phyloP scores from a whole-genome alignment of 2,113 vertebrate species.

The Microcebus jonahi region DNA sequence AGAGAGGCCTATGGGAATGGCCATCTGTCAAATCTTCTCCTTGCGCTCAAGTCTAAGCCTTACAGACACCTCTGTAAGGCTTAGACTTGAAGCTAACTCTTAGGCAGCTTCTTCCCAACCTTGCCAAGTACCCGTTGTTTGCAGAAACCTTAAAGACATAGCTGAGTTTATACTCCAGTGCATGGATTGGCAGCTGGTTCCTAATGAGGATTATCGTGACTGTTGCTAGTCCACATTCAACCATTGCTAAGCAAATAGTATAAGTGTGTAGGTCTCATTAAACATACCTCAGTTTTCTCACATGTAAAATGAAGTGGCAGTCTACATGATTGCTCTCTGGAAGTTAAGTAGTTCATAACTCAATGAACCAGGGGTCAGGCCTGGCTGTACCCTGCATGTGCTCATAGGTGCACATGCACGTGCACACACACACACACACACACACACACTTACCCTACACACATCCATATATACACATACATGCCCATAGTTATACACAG shows the following conservation, averaged over 20 bases:
- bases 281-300: slow-evolving; percentile 32
- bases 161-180: slow-evolving; percentile 68
- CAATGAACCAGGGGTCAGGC: background rate
- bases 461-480: background rate
- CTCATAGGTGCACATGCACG: background rate
- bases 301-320: background rate
- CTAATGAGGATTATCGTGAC: slow-evolving; percentile 65
- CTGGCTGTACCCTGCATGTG: background rate
- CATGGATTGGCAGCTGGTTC: slow-evolving; percentile 66
- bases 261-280: slow-evolving; percentile 50
- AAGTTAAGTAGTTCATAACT: background rate
- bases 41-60: slow-evolving; percentile 63
- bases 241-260: background rate
- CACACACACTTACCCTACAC: background rate
- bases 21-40: background rate
- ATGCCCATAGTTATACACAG: background rate
- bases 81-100: slow-evolving; percentile 74
- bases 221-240: slow-evolving; percentile 47
- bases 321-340: slow-evolving; percentile 15
- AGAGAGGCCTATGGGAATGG: background rate
- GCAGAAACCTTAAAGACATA: slow-evolving; percentile 75
- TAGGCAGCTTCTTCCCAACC: slow-evolving; percentile 46
- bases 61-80: slow-evolving; percentile 59
- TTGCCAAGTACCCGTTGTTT: slow-evolving; percentile 62
- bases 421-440: no score